Evolutionary conservation across 2,113 vertebrate species (phyloP).

Genomic region (Astatoreochromis straeleni): DNA sequence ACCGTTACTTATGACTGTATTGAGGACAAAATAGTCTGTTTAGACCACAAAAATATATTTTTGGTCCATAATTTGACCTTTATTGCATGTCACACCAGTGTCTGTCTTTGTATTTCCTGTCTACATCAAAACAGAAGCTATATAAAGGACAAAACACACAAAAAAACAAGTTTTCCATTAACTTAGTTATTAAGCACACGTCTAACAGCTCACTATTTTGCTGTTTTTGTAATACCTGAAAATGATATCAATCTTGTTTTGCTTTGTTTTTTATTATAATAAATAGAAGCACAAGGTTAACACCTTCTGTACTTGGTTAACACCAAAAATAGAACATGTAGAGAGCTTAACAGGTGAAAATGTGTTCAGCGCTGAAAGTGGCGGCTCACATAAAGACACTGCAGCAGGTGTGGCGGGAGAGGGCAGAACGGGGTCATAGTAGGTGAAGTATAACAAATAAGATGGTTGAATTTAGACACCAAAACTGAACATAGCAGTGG

Average conservation of each 20-base stretch:
- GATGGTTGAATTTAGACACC: conserved; percentile 8
- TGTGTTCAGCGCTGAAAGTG: neutral
- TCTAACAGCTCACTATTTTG: neutral
- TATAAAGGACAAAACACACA: neutral
- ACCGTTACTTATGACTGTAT: neutral
- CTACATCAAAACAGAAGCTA: neutral
- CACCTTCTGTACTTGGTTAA: neutral
- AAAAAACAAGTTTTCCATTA: rapidly evolving
- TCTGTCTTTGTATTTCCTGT: neutral
- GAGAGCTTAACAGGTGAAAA: neutral
- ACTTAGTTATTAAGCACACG: neutral
- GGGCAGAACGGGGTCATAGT: neutral
- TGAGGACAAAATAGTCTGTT: neutral
- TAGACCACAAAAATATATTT: neutral
- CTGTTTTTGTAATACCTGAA: neutral
- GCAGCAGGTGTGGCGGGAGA: neutral
- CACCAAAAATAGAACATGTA: neutral
- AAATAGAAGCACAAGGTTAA: neutral
- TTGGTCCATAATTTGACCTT: neutral
- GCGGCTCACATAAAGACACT: neutral
- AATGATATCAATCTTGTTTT: neutral
- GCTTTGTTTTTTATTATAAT: neutral
- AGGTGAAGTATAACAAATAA: conserved; percentile 25
- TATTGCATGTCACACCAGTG: rapidly evolving
- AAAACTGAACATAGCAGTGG: neutral